Evolutionary conservation across 2,888 invertebrate species (phyloP), one percentile per base, ranked within the genome.

Genomic region (Amiota communis): DNA sequence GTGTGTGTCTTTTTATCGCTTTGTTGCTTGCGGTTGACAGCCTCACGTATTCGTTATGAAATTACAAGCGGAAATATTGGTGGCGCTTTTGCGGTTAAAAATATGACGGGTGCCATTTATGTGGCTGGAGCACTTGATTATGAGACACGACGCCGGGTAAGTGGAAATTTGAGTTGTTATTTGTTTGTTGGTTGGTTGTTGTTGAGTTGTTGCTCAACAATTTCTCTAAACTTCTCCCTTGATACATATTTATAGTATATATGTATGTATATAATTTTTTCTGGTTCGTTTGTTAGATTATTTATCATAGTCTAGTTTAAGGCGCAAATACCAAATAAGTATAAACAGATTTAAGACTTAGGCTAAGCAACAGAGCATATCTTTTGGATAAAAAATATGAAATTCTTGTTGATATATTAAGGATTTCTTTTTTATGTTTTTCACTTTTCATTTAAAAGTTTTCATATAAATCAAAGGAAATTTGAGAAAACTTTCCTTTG

Each of bases 41-140:
- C 97, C 90, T 98, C 98, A 92, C 96, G 97, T 93, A 97, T 98
- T 93, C 97, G 97, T 93, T 98, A 98, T 93, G 98, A 98, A 94
- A 98, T 98, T 92, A 98, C 97, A 91, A 97, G 97, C 93, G 98
- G 98, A 92, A 98, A 98, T 94, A 94, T 97, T 93, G 98, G 98
- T 79, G 98, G 98, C 86, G 98, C 98, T 56, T 98, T 98, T 90
- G 98, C 97, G 85, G 98, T 98, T 89, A 97, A 98, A 92, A 97
- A 97, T 91, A 97, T 97, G 95, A 98, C 98, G 81, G 98, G 98
- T 85, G 98, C 98, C 90, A 98, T 98, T 91, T 98, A 97, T 91
- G 98, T 98, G 83, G 98, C 98, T 75, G 98, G 98, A 81, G 96
- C 97, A 75, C 93, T 98, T 89, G 98, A 98, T 92, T 98, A 98